Conservation (phyloP, 2,797 vertebrate species). For the Xiphorhynchus erythropygius region DNA sequence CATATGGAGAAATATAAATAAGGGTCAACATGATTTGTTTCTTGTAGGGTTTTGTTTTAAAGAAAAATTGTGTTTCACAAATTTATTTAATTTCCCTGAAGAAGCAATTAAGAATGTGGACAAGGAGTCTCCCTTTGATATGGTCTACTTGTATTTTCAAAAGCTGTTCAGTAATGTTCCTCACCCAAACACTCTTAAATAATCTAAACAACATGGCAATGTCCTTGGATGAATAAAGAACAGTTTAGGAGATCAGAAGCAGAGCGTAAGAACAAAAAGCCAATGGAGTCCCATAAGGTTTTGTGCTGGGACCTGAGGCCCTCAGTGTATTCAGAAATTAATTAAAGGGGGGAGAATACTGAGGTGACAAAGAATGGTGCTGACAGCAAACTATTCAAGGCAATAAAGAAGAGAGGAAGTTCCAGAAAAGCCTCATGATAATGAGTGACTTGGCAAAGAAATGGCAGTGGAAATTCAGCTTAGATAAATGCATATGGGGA, state of each 20-base stretch:
- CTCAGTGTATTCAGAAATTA: not conserved
- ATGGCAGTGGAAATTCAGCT: not conserved
- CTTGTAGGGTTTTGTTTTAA: not conserved
- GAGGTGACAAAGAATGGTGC: constrained; percentile 11
- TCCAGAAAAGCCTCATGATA: constrained; percentile 9
- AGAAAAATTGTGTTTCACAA: not conserved
- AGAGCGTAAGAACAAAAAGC: constrained; percentile 8
- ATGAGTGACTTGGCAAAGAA: constrained; percentile 13
- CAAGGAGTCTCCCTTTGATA: not conserved
- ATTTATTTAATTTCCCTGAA: not conserved
- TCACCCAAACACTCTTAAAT: constrained; percentile 2
- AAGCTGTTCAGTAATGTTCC: not conserved
- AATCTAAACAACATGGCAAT: not conserved
- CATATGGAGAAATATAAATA: not conserved
- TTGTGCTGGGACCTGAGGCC: not conserved
- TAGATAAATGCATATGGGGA: not conserved
- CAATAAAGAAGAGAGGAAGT: not conserved
- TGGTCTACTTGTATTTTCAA: not conserved
- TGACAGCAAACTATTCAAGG: not conserved
- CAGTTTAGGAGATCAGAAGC: not conserved
- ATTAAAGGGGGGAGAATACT: not conserved
- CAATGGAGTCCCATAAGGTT: not conserved
- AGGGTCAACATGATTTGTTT: not conserved
- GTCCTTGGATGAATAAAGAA: not conserved
- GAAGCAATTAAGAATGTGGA: not conserved